Evolutionary conservation across 2,797 vertebrate species (phyloP), one percentile per base, ranked within the genome.

Genomic region (Coilia nasus): DNA sequence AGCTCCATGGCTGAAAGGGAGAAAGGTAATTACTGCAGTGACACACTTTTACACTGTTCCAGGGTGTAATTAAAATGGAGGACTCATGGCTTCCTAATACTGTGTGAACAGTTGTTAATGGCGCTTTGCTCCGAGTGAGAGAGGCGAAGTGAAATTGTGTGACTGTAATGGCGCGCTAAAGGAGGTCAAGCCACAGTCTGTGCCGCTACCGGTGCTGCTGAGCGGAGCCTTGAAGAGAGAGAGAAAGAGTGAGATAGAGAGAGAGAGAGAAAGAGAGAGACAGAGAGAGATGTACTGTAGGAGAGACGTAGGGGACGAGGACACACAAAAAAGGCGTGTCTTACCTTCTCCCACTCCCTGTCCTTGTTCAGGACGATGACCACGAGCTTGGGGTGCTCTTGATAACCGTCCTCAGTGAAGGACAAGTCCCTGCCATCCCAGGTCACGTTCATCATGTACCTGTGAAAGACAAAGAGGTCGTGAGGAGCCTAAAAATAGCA

Each of bases 391-490:
- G 98, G 98, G 88, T 96, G 94, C 10, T 97, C 97, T 92, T 99
- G 98, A 86, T 99, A 99, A 56, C 98, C 98, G 11, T 99, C 97
- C 54, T 97, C 97, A 0, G 98, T 99, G 95, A 99, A 99, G 88
- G 98, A 99, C 94, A 99, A 90, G 92, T 99, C 98, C 93, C 95
- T 96, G 86, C 97, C 97, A 86, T 98, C 96, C 98, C 98, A 99
- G 0, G 97, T 98, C 91, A 99, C 97, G 57, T 99, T 99, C 96
- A 98, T 97, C 98, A 99, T 98, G 91, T 98, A 99, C 94, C 98
- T 99, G 91, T 86, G 28, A 88, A 80, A 62, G 50, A 87, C 85
- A 83, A 50, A 88, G 87, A 91, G 85, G 89, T 89, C 28, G 41
- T 85, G 83, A 87, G 81, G 12, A 6, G 25, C 71, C 81, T 54